Base-by-base conservation (phyloP, 2,888 invertebrate genomes). In the Halictus quadricinctus region DNA sequence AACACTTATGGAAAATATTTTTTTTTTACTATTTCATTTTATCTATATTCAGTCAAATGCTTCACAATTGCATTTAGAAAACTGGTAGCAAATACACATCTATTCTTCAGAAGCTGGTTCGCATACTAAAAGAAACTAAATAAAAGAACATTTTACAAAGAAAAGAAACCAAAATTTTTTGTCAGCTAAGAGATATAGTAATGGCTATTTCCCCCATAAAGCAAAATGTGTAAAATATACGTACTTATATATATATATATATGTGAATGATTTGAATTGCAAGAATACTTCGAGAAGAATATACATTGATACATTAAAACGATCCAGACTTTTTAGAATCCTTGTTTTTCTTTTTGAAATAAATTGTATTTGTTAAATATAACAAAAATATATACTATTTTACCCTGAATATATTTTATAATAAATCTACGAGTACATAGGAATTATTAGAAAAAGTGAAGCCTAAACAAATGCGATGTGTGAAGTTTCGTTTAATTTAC, bases 401-500 rank as follows among this genome's bases (percentile, higher is more conserved):
- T 79, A 79, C 72, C n/a, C 64, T 84, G 54, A 81, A 85, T 76
- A 72, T 80, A 54, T 80, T 54, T 79, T 76, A 54, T 77, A 41
- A 69, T 76, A 69, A 50, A 87, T 76, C 75, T 76, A 76, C 74
- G 60, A 81, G 66, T 83, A 79, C 81, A 75, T 83, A 88, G 75
- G 84, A 79, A 83, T 79, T 81, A 85, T 84, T 46, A 76, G 84
- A 81, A 78, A 64, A 86, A 89, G 80, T 85, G 86, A 79, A 88
- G 84, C 85, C 85, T 89, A 89, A 87, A 88, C 88, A 89, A 89
- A 87, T 86, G 84, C 88, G 88, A 89, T 87, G 83, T 86, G 84
- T 82, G 83, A 89, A 86, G 87, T 87, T 88, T 86, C 86, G 81
- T 91, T 93, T 90, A 92, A 92, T 93, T 92, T 92, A 92, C 92